Conservation (phyloP, 2,888 invertebrate genomes). For the Helobdella robusta region DNA sequence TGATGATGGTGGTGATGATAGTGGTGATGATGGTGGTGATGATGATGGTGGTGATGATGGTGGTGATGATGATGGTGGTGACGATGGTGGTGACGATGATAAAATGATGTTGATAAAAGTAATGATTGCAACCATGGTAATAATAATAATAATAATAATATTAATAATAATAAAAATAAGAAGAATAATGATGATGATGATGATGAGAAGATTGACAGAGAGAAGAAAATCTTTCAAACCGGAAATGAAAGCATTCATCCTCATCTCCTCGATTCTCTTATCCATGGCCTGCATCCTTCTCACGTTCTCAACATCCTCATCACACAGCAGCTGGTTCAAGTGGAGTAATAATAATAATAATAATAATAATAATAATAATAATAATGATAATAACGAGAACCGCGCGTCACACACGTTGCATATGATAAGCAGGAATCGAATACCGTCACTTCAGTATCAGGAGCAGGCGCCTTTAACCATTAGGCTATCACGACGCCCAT, state of each 20-base stretch:
- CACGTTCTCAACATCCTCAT: conserved; percentile 73
- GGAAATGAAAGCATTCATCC: conserved; percentile 29
- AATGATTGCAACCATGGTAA: not conserved
- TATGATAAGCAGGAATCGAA: too few species aligned
- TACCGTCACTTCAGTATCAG: too few species aligned
- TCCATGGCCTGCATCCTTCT: conserved; percentile 31
- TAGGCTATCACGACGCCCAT: too few species aligned
- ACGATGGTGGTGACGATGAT: not conserved
- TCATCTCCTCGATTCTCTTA: conserved; percentile 32
- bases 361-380: not conserved
- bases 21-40: conserved; percentile 8
- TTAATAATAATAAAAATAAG: not conserved
- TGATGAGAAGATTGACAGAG: not conserved
- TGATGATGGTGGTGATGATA: conserved; percentile 2
- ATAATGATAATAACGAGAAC: not conserved
- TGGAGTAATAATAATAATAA: not conserved
- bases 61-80: conserved; percentile 2
- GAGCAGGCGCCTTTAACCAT: too few species aligned
- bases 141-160: not conserved
- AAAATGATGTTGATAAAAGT: not conserved
- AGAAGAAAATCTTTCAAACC: conserved; percentile 20
- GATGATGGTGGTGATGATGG: conserved; percentile 7
- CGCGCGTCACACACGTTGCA: too few species aligned
- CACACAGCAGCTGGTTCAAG: conserved; percentile 61
- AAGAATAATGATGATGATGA: conserved; percentile 13